phyloP scores from a whole-genome alignment of 1,140 invertebrate genomes.

The Diprion similis region DNA sequence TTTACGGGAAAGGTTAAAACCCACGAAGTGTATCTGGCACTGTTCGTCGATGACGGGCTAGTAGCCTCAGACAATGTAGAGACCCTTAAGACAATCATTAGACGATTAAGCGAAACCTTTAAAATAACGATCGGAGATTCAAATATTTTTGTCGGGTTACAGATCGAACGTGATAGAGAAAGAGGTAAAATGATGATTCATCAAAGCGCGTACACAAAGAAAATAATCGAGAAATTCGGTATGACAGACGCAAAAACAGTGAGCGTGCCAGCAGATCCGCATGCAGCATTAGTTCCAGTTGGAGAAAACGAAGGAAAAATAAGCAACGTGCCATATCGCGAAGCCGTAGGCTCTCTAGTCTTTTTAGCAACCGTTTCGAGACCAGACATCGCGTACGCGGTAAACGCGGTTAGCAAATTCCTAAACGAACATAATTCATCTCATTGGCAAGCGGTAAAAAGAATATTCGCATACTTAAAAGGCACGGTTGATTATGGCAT shows the following conservation, averaged over 20 bases:
- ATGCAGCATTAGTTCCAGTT: slow-evolving; percentile 9
- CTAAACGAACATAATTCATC: slow-evolving; percentile 25
- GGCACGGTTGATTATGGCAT: slow-evolving; percentile 21
- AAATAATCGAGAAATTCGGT: slow-evolving; percentile 19
- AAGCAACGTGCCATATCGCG: slow-evolving; percentile 31
- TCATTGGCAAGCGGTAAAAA: slow-evolving; percentile 37
- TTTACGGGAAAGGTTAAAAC: slow-evolving; percentile 31
- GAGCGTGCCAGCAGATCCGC: slow-evolving; percentile 15
- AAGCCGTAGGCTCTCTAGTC: slow-evolving; percentile 43
- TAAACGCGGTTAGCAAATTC: slow-evolving; percentile 35
- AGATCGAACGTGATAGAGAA: slow-evolving; percentile 24
- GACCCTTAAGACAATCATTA: slow-evolving; percentile 22
- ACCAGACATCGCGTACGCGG: slow-evolving; percentile 49
- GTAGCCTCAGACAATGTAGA: slow-evolving; percentile 22
- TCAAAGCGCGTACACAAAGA: slow-evolving; percentile 36
- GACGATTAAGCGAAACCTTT: slow-evolving; percentile 27
- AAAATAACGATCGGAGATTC: slow-evolving; percentile 23
- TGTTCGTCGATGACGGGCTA: slow-evolving; percentile 41
- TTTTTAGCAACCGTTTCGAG: slow-evolving; percentile 42
- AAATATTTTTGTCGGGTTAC: slow-evolving; percentile 31
- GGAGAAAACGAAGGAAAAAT: not conserved
- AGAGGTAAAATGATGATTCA: slow-evolving; percentile 32
- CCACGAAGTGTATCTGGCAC: slow-evolving; percentile 31
- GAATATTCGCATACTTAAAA: slow-evolving; percentile 39
- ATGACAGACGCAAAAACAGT: slow-evolving; percentile 18